Percentiles rank a stretch among this genome's conserved stretches.
Evolutionary conservation across 2,888 invertebrate species (phyloP).

Genomic region (Abrostola tripartita): DNA sequence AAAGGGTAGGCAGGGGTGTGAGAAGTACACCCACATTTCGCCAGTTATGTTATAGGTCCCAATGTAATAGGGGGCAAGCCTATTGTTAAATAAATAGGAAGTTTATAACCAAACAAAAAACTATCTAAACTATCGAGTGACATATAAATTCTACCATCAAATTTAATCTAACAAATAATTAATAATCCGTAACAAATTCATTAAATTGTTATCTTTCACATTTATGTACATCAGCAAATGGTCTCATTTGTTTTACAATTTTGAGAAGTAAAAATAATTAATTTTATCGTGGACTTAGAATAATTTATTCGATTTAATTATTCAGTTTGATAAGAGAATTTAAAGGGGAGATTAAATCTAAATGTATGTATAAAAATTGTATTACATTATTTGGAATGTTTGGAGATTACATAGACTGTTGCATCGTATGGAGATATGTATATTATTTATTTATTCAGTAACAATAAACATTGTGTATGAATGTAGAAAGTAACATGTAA

Average conservation of each 20-base stretch:
- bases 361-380: conserved; percentile 13
- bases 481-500: too few species aligned
- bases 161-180: conserved; percentile 29
- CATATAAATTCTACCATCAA: not conserved
- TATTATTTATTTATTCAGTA: too few species aligned
- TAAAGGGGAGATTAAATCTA: conserved; percentile 35
- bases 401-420: too few species aligned
- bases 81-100: too few species aligned
- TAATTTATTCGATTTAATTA: conserved; percentile 57
- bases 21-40: too few species aligned
- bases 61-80: too few species aligned
- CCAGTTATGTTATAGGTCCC: too few species aligned
- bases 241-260: conserved; percentile 61
- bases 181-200: conserved; percentile 54
- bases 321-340: conserved; percentile 31
- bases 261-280: conserved; percentile 28
- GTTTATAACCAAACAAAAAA: too few species aligned
- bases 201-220: conserved; percentile 54
- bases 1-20: too few species aligned
- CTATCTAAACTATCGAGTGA: too few species aligned
- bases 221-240: conserved; percentile 42
- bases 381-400: conserved; percentile 2
- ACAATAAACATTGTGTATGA: too few species aligned
- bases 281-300: conserved; percentile 43
- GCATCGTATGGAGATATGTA: too few species aligned